These are phyloP conservation scores for Xiphophorus couchianus DNA, from an alignment of 2,113 vertebrate genomes.

Conservation along the genomic window DNA sequence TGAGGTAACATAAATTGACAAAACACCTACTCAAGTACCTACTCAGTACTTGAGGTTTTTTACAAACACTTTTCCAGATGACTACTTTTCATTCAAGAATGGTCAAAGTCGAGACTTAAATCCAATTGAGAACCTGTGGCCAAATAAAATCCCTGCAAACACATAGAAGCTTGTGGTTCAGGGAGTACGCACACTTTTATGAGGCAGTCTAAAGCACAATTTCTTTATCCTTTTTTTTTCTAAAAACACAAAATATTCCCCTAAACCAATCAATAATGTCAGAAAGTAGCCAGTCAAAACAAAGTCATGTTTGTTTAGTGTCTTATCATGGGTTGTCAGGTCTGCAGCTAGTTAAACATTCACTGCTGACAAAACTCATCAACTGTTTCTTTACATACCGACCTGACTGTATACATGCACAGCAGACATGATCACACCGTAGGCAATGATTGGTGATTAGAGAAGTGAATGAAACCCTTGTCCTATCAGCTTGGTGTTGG, in stretches of 20 bases:
- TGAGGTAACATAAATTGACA: not conserved
- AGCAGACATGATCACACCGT: not conserved
- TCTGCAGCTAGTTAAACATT: constrained; percentile 54
- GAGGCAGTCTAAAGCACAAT: not conserved
- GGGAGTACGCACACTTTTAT: not conserved
- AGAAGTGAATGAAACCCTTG: not conserved
- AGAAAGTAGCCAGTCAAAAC: constrained; percentile 36
- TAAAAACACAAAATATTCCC: not conserved
- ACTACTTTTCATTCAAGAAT: too few relatives aligned
- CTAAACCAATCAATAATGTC: constrained; percentile 4
- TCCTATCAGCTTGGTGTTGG: not conserved
- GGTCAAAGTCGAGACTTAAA: not conserved
- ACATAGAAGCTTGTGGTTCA: not conserved
- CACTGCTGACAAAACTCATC: constrained; percentile 18
- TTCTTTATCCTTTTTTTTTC: not conserved
- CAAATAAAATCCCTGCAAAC: not conserved
- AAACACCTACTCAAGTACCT: not conserved
- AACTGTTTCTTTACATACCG: not conserved
- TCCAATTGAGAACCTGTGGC: not conserved
- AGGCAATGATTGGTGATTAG: constrained; percentile 8
- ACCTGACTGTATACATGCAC: constrained; percentile 6
- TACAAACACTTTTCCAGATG: too few relatives aligned
- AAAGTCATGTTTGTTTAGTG: constrained; percentile 27
- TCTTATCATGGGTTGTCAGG: constrained; percentile 32
- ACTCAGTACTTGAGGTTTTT: too few relatives aligned